Percentiles rank a stretch among this genome's conserved stretches.
These are phyloP conservation scores for Brachyalestes nurse DNA, from an alignment of 2,797 vertebrate genomes.

Conservation along the genomic window DNA sequence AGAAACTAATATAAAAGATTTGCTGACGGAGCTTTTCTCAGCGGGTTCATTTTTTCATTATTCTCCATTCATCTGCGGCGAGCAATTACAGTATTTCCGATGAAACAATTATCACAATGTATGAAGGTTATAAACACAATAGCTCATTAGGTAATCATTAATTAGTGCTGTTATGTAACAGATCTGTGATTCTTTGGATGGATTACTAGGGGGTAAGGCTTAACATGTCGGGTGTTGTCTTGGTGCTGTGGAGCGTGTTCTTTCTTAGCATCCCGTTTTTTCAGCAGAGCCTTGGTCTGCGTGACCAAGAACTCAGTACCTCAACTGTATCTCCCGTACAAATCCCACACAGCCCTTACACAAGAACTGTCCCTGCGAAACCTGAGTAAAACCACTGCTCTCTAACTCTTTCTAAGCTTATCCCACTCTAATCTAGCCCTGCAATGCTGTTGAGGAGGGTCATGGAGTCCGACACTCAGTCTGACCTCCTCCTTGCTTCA, in stretches of 20 bases:
- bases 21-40: constrained; percentile 7
- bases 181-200: not conserved
- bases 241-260: not conserved
- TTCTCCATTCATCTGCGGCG: not conserved
- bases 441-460: constrained; percentile 62
- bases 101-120: constrained; percentile 11
- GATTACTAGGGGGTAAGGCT: not conserved
- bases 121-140: constrained; percentile 4
- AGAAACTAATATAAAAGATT: not conserved
- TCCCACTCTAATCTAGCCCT: constrained; percentile 76
- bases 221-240: not conserved
- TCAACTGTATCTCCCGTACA: constrained; percentile 48
- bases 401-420: constrained; percentile 50
- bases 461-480: not conserved
- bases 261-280: not conserved
- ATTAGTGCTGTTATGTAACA: not conserved
- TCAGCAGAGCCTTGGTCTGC: constrained; percentile 43
- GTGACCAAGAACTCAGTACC: constrained; percentile 50
- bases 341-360: constrained; percentile 6
- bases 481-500: constrained; percentile 39
- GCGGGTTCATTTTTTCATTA: not conserved
- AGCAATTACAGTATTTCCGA: constrained; percentile 10
- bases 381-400: constrained; percentile 14
- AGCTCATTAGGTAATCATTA: not conserved
- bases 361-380: not conserved